Conservation (phyloP, 2,797 vertebrate species). For the Lepus oiostolus region DNA sequence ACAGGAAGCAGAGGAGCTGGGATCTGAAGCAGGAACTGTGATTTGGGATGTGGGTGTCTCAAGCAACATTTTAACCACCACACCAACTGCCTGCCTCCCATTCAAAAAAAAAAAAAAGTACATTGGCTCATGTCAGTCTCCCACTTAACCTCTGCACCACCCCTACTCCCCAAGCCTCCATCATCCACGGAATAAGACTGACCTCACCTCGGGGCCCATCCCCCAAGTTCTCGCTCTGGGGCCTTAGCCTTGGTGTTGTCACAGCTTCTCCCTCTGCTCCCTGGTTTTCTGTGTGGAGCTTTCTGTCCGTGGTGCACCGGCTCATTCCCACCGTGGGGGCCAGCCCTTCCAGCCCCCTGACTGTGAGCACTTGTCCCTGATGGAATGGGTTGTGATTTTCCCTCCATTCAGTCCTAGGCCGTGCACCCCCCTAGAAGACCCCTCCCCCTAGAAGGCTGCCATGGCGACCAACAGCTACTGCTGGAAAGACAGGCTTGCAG, state of each 20-base stretch:
- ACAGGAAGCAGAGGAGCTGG: no score
- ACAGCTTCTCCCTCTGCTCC: background rate
- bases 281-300: background rate
- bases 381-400: background rate
- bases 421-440: background rate
- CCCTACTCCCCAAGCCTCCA: no score
- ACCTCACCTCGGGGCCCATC: background rate
- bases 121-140: no score
- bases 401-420: background rate
- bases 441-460: fast-evolving
- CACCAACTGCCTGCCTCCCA: no score
- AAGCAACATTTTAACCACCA: no score
- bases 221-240: background rate
- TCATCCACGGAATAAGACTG: background rate
- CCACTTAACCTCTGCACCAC: no score
- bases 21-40: no score
- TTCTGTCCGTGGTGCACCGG: background rate
- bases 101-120: no score
- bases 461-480: no score
- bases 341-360: background rate
- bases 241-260: background rate
- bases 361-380: background rate
- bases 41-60: no score
- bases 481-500: no score
- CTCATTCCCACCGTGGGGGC: background rate